Evolutionary conservation across 2,797 vertebrate genomes (phyloP).

Genomic region (Gephyroberyx darwinii): DNA sequence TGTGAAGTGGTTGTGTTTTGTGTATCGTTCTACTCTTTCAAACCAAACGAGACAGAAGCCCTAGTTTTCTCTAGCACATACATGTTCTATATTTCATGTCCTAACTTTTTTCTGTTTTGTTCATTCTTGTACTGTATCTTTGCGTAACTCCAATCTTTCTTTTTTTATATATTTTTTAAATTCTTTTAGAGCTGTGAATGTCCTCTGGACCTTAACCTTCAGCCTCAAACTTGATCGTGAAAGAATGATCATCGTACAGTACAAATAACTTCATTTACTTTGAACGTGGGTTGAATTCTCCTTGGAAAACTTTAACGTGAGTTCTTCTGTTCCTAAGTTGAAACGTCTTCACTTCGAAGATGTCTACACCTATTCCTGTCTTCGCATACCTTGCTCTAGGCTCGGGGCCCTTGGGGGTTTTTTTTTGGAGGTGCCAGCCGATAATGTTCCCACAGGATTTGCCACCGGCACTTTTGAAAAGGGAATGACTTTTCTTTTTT

Average conservation of each 20-base stretch:
- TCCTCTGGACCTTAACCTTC: slow-evolving; percentile 11
- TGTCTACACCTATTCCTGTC: slow-evolving; percentile 12
- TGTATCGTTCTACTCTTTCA: neutral
- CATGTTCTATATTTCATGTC: too few species aligned
- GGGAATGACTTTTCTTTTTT: neutral
- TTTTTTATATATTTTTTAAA: slow-evolving; percentile 15
- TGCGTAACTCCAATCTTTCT: slow-evolving; percentile 18
- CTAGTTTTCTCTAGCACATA: slow-evolving; percentile 1
- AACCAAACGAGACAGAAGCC: neutral
- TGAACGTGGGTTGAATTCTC: neutral
- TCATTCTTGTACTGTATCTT: neutral
- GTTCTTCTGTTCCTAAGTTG: slow-evolving; percentile 7
- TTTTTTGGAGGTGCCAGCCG: slow-evolving; percentile 9
- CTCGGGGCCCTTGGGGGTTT: neutral
- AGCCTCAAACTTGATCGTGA: slow-evolving; percentile 1
- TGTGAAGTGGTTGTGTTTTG: slow-evolving; percentile 15
- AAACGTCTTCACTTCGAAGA: slow-evolving; percentile 9
- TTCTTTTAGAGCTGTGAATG: slow-evolving; percentile 12
- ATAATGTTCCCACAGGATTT: slow-evolving; percentile 12
- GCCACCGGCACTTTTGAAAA: slow-evolving; percentile 29
- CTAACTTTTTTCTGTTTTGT: neutral
- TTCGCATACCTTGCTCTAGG: slow-evolving; percentile 9
- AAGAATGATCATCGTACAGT: neutral
- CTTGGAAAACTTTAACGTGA: slow-evolving; percentile 23
- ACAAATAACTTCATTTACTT: slow-evolving; percentile 10